phyloP scores from a whole-genome alignment of 2,113 vertebrate species.

The Pholis gunnellus region DNA sequence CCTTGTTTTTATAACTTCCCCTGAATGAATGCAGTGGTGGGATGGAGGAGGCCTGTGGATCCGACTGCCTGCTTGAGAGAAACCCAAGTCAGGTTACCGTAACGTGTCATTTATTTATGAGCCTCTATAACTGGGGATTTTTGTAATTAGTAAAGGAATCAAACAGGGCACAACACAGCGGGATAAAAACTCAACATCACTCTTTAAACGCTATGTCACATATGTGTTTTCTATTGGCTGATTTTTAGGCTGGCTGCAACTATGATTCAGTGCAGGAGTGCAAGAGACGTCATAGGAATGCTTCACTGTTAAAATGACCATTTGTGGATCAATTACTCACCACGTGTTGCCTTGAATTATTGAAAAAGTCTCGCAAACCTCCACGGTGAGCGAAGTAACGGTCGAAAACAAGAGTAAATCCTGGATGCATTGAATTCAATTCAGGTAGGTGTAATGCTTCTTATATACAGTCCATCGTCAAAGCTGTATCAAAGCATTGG shows the following conservation, averaged over 20 bases:
- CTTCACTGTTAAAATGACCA: background rate
- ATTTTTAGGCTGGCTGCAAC: background rate
- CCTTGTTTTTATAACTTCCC: conserved; percentile 72
- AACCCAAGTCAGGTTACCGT: conserved; percentile 28
- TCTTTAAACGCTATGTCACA: background rate
- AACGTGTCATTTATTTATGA: conserved; percentile 13
- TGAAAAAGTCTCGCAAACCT: no score
- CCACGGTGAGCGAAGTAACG: no score
- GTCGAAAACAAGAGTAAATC: no score
- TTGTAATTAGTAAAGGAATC: background rate
- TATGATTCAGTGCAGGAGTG: background rate
- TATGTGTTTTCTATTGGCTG: background rate
- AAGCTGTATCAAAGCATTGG: no score
- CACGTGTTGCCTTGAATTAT: no score
- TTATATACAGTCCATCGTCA: no score
- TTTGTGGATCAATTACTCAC: background rate
- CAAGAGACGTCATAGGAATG: no score
- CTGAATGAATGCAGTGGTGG: conserved; percentile 46
- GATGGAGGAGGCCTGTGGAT: conserved; percentile 16
- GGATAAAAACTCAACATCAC: background rate
- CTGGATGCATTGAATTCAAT: no score
- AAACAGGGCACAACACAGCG: background rate
- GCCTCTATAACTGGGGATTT: background rate
- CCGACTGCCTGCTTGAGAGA: conserved; percentile 12
- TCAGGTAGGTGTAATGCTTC: no score